Conservation (phyloP, 2,113 vertebrate species). For the human region DNA sequence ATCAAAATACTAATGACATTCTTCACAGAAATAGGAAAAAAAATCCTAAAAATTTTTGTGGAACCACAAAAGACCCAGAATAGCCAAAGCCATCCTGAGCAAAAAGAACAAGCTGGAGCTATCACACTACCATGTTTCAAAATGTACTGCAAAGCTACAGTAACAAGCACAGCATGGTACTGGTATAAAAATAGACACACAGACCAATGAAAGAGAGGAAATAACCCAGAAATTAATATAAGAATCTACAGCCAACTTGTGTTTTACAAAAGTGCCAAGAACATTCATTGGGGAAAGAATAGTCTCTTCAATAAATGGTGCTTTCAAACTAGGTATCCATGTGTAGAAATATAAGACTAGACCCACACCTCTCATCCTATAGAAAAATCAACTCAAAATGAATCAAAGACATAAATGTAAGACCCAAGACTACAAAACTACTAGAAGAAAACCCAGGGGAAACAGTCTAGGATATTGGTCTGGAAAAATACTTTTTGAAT, state of each 20-base stretch:
- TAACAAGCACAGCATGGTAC: not conserved
- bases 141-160: not conserved
- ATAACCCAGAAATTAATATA: not conserved
- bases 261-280: not conserved
- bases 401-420: not conserved
- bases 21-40: not conserved
- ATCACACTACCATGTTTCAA: not conserved
- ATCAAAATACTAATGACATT: not conserved
- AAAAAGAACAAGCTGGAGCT: not conserved
- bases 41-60: not conserved
- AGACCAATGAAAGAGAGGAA: not conserved
- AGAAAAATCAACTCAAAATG: not conserved
- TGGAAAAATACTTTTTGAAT: not conserved
- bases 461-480: not conserved
- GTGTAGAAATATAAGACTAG: not conserved
- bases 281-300: not conserved
- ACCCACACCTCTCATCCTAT: not conserved
- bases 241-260: not conserved
- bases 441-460: not conserved
- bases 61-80: not conserved
- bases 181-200: not conserved
- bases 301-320: not conserved
- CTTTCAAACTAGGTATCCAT: not conserved
- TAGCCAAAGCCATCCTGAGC: not conserved
- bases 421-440: not conserved